Base-by-base conservation (phyloP, 2,797 vertebrate genomes). In the Diplodus sargus region DNA sequence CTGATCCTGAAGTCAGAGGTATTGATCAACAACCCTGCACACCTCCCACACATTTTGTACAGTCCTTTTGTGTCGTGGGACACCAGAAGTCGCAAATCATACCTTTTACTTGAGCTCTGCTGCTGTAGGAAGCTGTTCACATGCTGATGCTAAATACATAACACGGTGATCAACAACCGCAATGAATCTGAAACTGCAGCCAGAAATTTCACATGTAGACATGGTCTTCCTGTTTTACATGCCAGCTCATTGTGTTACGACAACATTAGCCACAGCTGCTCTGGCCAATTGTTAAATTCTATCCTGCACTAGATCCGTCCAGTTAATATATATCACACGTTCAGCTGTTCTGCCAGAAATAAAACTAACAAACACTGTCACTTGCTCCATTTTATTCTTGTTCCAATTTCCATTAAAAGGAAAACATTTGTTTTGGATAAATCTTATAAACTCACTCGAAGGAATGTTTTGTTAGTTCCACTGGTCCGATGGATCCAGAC, bases 231-330 rank as follows among this genome's bases (percentile, higher is more conserved):
- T 0, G 0, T 16, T 17, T 70, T 39, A 70, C 34, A 56, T 45
- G n/a, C 8, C n/a, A 45, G 28, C 57, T 65, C 53, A 1, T 4
- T 53, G 18, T 17, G 16, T 54, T 16, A 34, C 52, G 60, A 54
- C 2, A 69, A 68, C 14, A 52, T 34, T 18, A 39, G 16, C 54
- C 42, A 47, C n/a, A 56, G 23, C 65, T 73, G 62, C 25, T 70
- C 23, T 56, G 2, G 15, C 12, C 14, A 53, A 3, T 59, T 1
- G 12, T 65, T 13, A 17, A 16, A 28, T 1, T 65, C 23, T 34
- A 66, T 70, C 49, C 18, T 18, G 42, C 3, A 1, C 45, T 45
- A 43, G 2, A 67, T 53, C 65, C 18, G 43, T 68, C 62, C 57
- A 51, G 53, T 39, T 42, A 30, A 62, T 48, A 76, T 42, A 63